phyloP scores from a whole-genome alignment of 2,113 vertebrate genomes.

The Poeciliopsis occidentalis region DNA sequence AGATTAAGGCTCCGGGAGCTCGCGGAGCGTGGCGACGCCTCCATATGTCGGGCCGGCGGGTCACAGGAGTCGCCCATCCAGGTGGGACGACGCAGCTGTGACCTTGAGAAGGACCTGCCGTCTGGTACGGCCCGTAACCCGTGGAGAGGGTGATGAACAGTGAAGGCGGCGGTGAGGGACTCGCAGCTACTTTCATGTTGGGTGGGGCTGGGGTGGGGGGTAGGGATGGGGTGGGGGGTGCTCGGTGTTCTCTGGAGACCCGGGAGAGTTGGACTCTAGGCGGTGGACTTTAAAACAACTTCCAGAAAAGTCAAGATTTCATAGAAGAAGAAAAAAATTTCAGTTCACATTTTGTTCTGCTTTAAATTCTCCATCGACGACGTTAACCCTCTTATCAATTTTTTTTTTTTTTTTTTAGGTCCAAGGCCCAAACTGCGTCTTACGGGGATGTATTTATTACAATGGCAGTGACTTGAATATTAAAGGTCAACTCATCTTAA shows the following conservation, averaged over 20 bases:
- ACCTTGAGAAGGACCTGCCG: conserved; percentile 58
- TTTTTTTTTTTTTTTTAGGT: not conserved
- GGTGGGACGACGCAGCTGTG: conserved; percentile 70
- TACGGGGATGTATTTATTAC: conserved; percentile 27
- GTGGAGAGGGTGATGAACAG: conserved; percentile 71
- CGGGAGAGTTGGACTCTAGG: too few relatives aligned
- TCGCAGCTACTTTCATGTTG: conserved; percentile 19
- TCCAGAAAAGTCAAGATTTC: not conserved
- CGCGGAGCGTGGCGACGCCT: conserved; percentile 36
- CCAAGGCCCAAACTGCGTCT: conserved; percentile 9
- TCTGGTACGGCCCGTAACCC: conserved; percentile 53
- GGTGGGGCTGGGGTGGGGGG: too few relatives aligned
- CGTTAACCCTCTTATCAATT: not conserved
- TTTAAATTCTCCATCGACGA: not conserved
- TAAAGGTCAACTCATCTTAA: conserved; percentile 21
- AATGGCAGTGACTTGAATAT: conserved; percentile 10
- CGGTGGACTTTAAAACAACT: too few relatives aligned
- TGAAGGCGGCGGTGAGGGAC: conserved; percentile 25
- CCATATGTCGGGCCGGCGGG: conserved; percentile 64
- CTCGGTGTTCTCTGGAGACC: not conserved
- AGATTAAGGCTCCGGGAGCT: conserved; percentile 64
- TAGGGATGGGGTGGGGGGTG: too few relatives aligned
- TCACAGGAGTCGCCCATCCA: conserved; percentile 54
- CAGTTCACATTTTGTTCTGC: not conserved
- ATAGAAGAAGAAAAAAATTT: not conserved